Evolutionary conservation across 2,888 invertebrate genomes (phyloP).

Genomic region (Drosophila prostipennis): DNA sequence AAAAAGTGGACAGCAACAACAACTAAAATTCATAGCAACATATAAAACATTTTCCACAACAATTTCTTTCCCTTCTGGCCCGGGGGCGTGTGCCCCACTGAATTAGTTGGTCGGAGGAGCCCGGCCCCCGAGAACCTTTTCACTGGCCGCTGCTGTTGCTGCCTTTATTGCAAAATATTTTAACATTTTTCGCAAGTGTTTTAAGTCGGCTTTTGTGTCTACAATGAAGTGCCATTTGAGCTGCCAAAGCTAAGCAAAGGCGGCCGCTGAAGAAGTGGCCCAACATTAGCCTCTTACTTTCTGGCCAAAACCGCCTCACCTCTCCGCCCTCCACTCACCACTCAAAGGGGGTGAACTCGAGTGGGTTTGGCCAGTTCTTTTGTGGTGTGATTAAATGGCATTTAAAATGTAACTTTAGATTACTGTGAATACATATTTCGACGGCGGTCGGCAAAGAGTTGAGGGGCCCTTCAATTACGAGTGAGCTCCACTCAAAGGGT

Average conservation of each 20-base stretch:
- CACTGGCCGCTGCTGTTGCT: slow-evolving; percentile 19
- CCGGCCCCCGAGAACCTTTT: slow-evolving; percentile 58
- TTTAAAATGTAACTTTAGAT: slow-evolving; percentile 71
- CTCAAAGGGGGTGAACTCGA: slow-evolving; percentile 18
- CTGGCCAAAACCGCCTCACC: slow-evolving; percentile 3
- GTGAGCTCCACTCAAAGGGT: slow-evolving; percentile 10
- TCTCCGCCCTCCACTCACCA: no score
- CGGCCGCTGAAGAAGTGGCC: slow-evolving; percentile 29
- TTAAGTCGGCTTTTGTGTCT: slow-evolving; percentile 80
- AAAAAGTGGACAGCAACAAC: slow-evolving; percentile 32
- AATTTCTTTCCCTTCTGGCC: slow-evolving; percentile 54
- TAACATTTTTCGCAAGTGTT: slow-evolving; percentile 79
- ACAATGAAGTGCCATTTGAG: slow-evolving; percentile 73
- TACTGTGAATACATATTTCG: slow-evolving; percentile 49
- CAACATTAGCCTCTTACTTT: slow-evolving; percentile 54
- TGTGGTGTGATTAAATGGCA: slow-evolving; percentile 74
- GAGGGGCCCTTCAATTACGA: slow-evolving; percentile 32
- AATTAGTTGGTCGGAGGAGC: slow-evolving; percentile 23
- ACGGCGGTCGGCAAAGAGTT: slow-evolving; percentile 16
- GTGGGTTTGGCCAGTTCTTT: slow-evolving; percentile 61
- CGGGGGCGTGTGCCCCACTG: slow-evolving; percentile 27
- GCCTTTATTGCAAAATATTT: slow-evolving; percentile 76
- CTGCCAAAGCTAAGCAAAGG: slow-evolving; percentile 43
- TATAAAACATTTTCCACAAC: slow-evolving; percentile 76
- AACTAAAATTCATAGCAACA: slow-evolving; percentile 73